phyloP scores from a whole-genome alignment of 2,888 invertebrate genomes.

The Plagiodera versicolora region DNA sequence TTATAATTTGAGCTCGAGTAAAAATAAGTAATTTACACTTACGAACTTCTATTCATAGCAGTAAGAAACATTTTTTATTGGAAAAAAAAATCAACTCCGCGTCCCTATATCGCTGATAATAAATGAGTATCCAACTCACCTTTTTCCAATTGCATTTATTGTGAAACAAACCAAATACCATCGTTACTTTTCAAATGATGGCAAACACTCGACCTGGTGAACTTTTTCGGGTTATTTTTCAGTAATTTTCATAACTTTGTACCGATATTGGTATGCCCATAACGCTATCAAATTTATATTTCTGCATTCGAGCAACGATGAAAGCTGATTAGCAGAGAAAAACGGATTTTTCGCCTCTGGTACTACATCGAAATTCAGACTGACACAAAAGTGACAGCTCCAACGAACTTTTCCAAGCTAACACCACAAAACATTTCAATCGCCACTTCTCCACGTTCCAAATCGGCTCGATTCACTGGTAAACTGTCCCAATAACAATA shows the following conservation, averaged over 20 bases:
- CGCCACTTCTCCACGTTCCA: too few species aligned
- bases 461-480: too few species aligned
- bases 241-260: neutral
- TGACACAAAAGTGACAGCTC: neutral
- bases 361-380: neutral
- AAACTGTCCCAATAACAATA: too few species aligned
- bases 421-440: too few species aligned
- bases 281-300: neutral
- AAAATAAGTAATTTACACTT: too few species aligned
- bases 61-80: too few species aligned
- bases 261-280: neutral
- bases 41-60: too few species aligned
- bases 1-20: too few species aligned
- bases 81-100: too few species aligned
- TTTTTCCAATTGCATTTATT: neutral
- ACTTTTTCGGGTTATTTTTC: neutral
- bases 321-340: neutral
- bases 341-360: neutral
- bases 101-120: too few species aligned
- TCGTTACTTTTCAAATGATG: neutral
- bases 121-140: too few species aligned
- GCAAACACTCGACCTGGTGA: neutral
- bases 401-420: too few species aligned
- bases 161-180: neutral
- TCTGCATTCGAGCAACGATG: neutral